Percentiles rank a stretch among this genome's conserved stretches.
These are phyloP conservation scores for Orchestia grillus DNA, from an alignment of 1,140 invertebrate genomes.

Conservation along the genomic window DNA sequence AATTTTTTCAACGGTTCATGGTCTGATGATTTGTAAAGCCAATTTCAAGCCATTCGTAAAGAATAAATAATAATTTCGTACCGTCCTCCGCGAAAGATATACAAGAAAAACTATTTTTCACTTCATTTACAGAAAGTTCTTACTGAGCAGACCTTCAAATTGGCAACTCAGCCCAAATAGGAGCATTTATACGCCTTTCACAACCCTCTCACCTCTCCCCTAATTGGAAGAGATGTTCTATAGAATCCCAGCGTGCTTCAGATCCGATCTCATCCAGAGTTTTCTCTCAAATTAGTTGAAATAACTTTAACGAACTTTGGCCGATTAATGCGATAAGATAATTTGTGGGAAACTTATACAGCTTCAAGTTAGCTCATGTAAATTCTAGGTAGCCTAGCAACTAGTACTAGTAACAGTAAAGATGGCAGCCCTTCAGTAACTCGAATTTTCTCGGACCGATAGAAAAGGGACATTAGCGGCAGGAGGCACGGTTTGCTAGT, in stretches of 20 bases:
- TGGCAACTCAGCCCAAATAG: not conserved
- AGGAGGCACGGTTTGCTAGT: no score
- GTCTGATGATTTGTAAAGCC: no score
- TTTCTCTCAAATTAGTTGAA: not conserved
- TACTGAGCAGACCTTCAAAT: not conserved
- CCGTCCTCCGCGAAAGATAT: not conserved
- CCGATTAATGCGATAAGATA: not conserved
- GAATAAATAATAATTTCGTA: no score
- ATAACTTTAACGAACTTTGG: not conserved
- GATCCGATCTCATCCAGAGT: not conserved
- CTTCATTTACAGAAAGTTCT: not conserved
- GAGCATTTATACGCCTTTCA: not conserved
- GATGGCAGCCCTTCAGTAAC: no score
- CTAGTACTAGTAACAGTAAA: no score
- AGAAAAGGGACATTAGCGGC: no score
- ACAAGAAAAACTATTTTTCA: not conserved
- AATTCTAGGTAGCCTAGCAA: not conserved
- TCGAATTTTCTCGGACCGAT: no score
- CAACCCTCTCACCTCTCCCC: not conserved
- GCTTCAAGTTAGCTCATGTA: not conserved
- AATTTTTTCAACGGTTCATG: no score
- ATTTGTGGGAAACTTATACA: not conserved
- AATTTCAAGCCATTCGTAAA: not conserved
- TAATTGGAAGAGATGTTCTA: not conserved
- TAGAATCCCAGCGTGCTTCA: not conserved